These are phyloP conservation scores for Coreoperca whiteheadi DNA, from an alignment of 2,113 vertebrate genomes.

Conservation along the genomic window DNA sequence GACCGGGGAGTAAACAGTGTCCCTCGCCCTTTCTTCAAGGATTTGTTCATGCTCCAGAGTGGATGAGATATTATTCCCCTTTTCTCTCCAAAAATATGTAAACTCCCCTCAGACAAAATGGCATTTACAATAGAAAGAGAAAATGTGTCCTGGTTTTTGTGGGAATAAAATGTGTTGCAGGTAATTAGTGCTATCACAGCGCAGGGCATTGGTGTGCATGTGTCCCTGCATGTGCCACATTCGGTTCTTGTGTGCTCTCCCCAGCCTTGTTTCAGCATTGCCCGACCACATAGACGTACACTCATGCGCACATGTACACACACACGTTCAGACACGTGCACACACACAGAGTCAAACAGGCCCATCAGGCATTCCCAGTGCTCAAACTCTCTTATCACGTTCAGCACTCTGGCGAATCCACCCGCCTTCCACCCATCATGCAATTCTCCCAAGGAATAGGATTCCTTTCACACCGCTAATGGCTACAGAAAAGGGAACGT, in stretches of 20 bases:
- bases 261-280: slow-evolving; percentile 11
- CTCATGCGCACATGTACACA: neutral
- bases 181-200: slow-evolving; percentile 65
- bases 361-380: slow-evolving; percentile 56
- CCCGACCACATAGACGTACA: slow-evolving; percentile 25
- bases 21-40: slow-evolving; percentile 52
- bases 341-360: slow-evolving; percentile 36
- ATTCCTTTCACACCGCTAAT: slow-evolving; percentile 82
- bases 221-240: slow-evolving; percentile 17
- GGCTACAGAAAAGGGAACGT: slow-evolving; percentile 81
- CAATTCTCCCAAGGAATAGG: slow-evolving; percentile 79
- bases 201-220: slow-evolving; percentile 42
- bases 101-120: slow-evolving; percentile 72
- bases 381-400: slow-evolving; percentile 70
- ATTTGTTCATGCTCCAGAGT: slow-evolving; percentile 54
- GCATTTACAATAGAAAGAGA: slow-evolving; percentile 69
- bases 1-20: slow-evolving; percentile 59
- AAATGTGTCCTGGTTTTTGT: slow-evolving; percentile 66
- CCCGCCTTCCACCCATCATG: slow-evolving; percentile 64
- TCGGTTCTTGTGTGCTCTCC: slow-evolving; percentile 8
- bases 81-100: slow-evolving; percentile 55
- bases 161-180: slow-evolving; percentile 59
- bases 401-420: slow-evolving; percentile 60
- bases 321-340: neutral
- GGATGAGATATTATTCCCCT: slow-evolving; percentile 66